Base-by-base conservation (phyloP, 2,888 invertebrate species). In the Lochmaea capreae region DNA sequence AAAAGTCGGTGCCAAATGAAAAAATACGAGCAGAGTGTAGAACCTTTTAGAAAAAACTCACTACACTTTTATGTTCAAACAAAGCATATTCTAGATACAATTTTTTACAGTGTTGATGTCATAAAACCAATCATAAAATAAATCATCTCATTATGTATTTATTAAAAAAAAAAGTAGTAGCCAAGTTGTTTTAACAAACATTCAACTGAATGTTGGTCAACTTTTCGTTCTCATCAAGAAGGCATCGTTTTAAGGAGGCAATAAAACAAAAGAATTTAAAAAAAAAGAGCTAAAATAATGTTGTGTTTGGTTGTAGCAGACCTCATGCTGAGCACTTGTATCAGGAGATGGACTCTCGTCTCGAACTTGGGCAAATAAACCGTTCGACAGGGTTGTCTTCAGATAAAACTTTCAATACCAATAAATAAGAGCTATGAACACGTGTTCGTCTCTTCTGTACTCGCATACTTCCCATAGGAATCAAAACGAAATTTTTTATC, bases 241-340 rank as follows among this genome's bases (percentile, higher is more conserved):
- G 11, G 62, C 42, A 63, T 61, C 63, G 22, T 78, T 78, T 78
- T 78, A 80, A 79, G 74, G 72, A 76, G 78, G 72, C 80, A 78
- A 81, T 81, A 81, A 81, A 81, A 71, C 80, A 82, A 81, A 82
- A 77, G 78, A 78, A 71, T 77, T 77, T 66, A 77, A 80, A 46
- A 78, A 79, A 76, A 77, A 79, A 80, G 76, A 71, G 65, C 71
- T 72, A 59, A 79, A 80, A 79, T 67, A 71, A 79, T 76, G 78
- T 77, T 78, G 72, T 81, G 81, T 81, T 83, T 81, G 81, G 80
- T 81, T 81, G 77, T 57, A 71, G 46, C 33, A 65, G 71, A 65
- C 71, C 71, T 58, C 71, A 71, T 71, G 80, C 78, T 78, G 77
- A 79, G 80, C 78, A 79, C 79, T 79, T 80, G 77, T 73, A 74